Base-by-base conservation (phyloP, 2,113 vertebrate species). In the Tapirus terrestris region DNA sequence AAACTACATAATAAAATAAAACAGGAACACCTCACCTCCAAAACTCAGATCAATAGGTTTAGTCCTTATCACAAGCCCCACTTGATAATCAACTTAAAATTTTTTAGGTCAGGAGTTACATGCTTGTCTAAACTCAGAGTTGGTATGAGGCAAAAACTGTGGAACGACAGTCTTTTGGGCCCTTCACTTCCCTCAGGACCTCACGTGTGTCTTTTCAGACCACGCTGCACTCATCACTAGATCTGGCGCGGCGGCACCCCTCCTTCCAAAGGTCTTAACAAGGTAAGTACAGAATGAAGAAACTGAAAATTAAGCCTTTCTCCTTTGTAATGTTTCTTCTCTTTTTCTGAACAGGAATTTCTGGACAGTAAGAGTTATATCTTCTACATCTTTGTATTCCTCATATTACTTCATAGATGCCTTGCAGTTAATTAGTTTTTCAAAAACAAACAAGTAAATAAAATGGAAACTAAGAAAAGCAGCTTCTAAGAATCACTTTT, bases 1-100 rank as follows among this genome's bases (percentile, higher is more conserved):
- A 77, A n/a, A 0, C 96, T 98, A 91, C 45, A 61, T 8, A 91
- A 89, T 89, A 96, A 97, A 97, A 97, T 39, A 31, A 77, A 97
- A 96, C 2, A 94, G 89, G 73, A 93, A 73, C 8, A 48, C 51
- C 61, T 70, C 6, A 5, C 29, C 8, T 81, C 51, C 70, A 33
- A 77, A 93, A 70, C 48, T 51, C 48, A 91, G 61, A 82, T 88
- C 29, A 95, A 36, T 17, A 97, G 27, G 3, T 39, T 72, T 91
- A 81, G 67, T 77, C 6, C 51, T 96, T 36, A 88, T 13, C 31
- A 94, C 6, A 75, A 94, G 45, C 6, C 48, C 36, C 29, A 56
- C 6, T 43, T 85, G 82, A 89, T 39, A 77, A 58, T 84, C 17
- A 83, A 60, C 8, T 82, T 84, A 45, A 48, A 60, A 0, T 31